A percentile compares a stretch with the other conserved stretches of the same genome.
Evolutionary conservation across 1,140 invertebrate genomes (phyloP).

Genomic region (Fopius arisanus): DNA sequence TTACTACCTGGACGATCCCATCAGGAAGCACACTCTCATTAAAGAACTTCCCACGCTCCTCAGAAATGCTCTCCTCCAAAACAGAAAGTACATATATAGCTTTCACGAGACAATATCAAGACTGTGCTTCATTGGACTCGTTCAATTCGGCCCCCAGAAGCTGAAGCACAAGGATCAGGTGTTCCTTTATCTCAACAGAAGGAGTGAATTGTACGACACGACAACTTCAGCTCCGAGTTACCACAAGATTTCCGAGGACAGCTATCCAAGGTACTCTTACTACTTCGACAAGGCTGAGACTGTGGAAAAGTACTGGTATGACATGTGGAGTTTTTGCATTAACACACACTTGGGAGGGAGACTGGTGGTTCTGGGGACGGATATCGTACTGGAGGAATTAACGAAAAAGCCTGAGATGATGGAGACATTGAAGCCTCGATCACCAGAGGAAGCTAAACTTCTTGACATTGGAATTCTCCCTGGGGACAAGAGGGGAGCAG

Average conservation of each 20-base stretch:
- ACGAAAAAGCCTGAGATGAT: constrained; percentile 67
- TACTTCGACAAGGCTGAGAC: constrained; percentile 67
- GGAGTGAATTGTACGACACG: constrained; percentile 73
- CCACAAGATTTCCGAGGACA: constrained; percentile 69
- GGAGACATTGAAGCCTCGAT: constrained; percentile 52
- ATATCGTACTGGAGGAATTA: constrained; percentile 65
- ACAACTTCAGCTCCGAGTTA: constrained; percentile 71
- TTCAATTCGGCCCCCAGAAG: constrained; percentile 75
- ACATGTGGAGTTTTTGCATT: constrained; percentile 74
- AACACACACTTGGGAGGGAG: constrained; percentile 72
- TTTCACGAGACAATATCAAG: constrained; percentile 68
- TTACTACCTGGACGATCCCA: constrained; percentile 72
- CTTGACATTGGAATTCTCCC: constrained; percentile 71
- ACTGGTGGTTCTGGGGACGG: constrained; percentile 59
- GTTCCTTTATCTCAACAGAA: constrained; percentile 76
- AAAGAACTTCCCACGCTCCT: constrained; percentile 66
- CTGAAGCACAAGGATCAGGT: constrained; percentile 76
- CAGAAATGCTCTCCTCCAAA: constrained; percentile 66
- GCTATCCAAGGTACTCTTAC: constrained; percentile 68
- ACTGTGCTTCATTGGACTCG: constrained; percentile 74
- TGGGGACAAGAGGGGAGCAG: constrained; percentile 77
- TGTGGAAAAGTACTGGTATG: constrained; percentile 78
- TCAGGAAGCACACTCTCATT: constrained; percentile 72
- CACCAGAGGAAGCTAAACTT: constrained; percentile 58
- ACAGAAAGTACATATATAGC: constrained; percentile 73